Evolutionary conservation across 2,797 vertebrate species (phyloP).

Genomic region (Syncerus caffer): DNA sequence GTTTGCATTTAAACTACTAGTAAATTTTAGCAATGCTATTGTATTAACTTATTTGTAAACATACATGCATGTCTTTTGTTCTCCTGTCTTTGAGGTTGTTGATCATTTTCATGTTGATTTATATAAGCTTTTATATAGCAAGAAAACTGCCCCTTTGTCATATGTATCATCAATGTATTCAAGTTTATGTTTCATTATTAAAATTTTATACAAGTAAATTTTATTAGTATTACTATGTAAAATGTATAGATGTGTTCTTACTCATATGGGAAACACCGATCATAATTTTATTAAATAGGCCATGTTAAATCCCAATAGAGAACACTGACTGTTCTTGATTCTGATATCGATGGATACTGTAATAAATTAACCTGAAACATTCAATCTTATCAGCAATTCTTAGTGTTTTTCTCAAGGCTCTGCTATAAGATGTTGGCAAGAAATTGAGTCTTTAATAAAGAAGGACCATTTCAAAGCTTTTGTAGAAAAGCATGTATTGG

Average conservation of each 20-base stretch:
- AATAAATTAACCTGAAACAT: neutral
- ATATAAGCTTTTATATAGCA: neutral
- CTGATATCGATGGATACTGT: neutral
- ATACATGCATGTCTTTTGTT: neutral
- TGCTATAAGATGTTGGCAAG: neutral
- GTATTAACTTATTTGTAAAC: neutral
- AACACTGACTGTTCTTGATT: neutral
- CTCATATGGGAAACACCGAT: neutral
- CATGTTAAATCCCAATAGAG: neutral
- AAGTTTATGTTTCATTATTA: neutral
- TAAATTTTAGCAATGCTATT: neutral
- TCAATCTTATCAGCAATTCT: neutral
- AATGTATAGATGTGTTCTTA: neutral
- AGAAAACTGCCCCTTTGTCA: neutral
- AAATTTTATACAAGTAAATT: neutral
- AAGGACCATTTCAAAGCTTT: neutral
- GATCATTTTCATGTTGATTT: neutral
- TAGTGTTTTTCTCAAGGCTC: neutral
- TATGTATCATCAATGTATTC: neutral
- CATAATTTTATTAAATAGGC: neutral
- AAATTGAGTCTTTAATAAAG: neutral
- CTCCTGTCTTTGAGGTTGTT: neutral
- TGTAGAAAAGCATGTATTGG: neutral
- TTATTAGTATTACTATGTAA: neutral
- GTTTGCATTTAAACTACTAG: neutral